Conservation (phyloP, 2,888 invertebrate genomes). For the Hemistola chrysoprasaria region DNA sequence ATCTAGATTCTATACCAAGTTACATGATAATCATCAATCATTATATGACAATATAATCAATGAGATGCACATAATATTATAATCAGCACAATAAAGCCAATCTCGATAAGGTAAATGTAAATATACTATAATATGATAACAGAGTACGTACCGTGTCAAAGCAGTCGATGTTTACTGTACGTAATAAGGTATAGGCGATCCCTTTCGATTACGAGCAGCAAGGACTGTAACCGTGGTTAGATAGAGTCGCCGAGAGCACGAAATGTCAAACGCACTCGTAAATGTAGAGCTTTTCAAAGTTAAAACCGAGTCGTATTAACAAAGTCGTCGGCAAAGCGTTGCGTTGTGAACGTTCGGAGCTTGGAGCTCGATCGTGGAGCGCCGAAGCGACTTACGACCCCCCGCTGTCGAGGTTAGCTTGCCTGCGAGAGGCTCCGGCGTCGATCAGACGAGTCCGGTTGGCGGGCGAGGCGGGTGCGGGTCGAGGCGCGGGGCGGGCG, state of each 20-base stretch:
- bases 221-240: constrained; percentile 56
- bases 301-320: constrained; percentile 58
- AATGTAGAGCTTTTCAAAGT: constrained; percentile 63
- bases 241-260: constrained; percentile 49
- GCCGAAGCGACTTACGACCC: constrained; percentile 70
- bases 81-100: constrained; percentile 50
- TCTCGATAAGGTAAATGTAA: constrained; percentile 36
- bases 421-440: constrained; percentile 73
- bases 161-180: constrained; percentile 48
- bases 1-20: too few species aligned
- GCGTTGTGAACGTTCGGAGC: constrained; percentile 52
- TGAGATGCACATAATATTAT: constrained; percentile 16
- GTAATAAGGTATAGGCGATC: constrained; percentile 60
- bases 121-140: constrained; percentile 44
- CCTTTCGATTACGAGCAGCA: constrained; percentile 51
- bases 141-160: constrained; percentile 64
- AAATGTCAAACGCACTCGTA: constrained; percentile 60
- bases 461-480: constrained; percentile 45
- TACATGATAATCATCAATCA: constrained; percentile 4
- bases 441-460: constrained; percentile 68
- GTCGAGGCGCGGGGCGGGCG: constrained; percentile 35
- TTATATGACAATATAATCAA: neutral
- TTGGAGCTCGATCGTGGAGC: constrained; percentile 50
- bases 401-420: constrained; percentile 77
- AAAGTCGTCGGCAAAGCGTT: constrained; percentile 50